Conservation (phyloP, 2,888 invertebrate genomes). For the Tetramorium bicarinatum region DNA sequence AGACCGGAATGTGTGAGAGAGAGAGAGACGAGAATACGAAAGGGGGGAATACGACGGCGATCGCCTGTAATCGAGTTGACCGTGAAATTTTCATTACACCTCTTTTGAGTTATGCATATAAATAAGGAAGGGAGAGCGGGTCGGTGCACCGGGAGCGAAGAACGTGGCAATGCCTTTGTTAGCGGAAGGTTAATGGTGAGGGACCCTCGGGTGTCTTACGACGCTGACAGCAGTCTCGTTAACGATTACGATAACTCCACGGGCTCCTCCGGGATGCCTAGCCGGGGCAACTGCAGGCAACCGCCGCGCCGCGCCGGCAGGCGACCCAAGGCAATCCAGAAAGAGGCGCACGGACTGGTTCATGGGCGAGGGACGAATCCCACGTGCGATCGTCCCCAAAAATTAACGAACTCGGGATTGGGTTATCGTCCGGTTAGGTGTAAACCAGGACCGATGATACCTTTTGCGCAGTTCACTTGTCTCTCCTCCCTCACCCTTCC, state of each 20-base stretch:
- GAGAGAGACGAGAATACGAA: conserved; percentile 31
- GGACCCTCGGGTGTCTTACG: conserved; percentile 82
- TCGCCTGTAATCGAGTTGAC: conserved; percentile 78
- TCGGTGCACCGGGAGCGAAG: conserved; percentile 78
- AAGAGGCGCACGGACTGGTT: conserved; percentile 54
- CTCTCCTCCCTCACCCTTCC: too few species aligned
- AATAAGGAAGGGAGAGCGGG: conserved; percentile 81
- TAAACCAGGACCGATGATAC: conserved; percentile 40
- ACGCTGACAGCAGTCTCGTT: conserved; percentile 83
- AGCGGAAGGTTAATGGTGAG: conserved; percentile 83
- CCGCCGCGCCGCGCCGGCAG: conserved; percentile 55
- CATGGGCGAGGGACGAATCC: conserved; percentile 52
- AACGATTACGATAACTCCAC: conserved; percentile 83
- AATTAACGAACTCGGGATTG: conserved; percentile 50
- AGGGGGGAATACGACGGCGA: conserved; percentile 63
- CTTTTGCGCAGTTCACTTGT: neutral
- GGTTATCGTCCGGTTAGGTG: conserved; percentile 39
- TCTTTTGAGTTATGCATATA: conserved; percentile 85
- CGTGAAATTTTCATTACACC: conserved; percentile 85
- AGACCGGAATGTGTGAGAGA: conserved; percentile 40
- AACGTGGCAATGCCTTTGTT: conserved; percentile 84
- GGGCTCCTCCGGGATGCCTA: conserved; percentile 73
- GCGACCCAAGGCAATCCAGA: conserved; percentile 68
- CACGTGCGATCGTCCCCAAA: conserved; percentile 49
- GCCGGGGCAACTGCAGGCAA: conserved; percentile 60